Evolutionary conservation across 2,888 invertebrate genomes (phyloP), one percentile per base, ranked within the genome.

Genomic region (Netelia inedita): DNA sequence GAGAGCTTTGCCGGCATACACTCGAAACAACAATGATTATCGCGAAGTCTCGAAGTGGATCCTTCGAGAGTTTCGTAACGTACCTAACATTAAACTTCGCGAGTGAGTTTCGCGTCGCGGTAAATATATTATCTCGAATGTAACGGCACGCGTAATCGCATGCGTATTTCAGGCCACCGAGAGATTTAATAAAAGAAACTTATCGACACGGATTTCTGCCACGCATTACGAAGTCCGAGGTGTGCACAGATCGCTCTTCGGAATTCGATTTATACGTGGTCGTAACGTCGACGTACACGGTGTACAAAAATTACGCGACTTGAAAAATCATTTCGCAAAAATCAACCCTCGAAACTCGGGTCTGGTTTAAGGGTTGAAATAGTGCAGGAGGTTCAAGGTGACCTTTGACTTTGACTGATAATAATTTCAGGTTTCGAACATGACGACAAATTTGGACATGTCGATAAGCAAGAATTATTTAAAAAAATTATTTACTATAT

Each of bases 11-110:
- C 57, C 14, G 23, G 53, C 68, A n/a, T n/a, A 28, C 50, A 75
- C 57, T 59, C 57, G 78, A 61, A 19, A 68, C 61, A 65, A 59
- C 19, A n/a, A 71, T 83, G 75, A 83, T 83, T 83, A 83, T 71
- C 83, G 79, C 16, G 41, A 16, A 79, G 57, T 59, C 71, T 76
- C 63, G 82, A 76, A 71, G 76, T 59, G 57, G 61, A 72, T 79
- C 46, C 46, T 69, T 59, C 14, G 55, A 14, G 50, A 59, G 50
- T 69, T 28, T 78, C 28, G n/a, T 50, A 78, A 61, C 61, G 69
- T 71, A 61, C 61, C 59, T 71, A 46, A 46, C 14, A 23, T 68
- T 59, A 14, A 57, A 68, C 46, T 69, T 23, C 53, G 61, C 21
- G 16, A 59, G 59, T 50, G 50, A 14, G 23, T 68, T n/a, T 16